Percentiles rank a stretch among this genome's conserved stretches.
Conservation (phyloP, 1,140 invertebrate species). For the Ips nitidus region DNA sequence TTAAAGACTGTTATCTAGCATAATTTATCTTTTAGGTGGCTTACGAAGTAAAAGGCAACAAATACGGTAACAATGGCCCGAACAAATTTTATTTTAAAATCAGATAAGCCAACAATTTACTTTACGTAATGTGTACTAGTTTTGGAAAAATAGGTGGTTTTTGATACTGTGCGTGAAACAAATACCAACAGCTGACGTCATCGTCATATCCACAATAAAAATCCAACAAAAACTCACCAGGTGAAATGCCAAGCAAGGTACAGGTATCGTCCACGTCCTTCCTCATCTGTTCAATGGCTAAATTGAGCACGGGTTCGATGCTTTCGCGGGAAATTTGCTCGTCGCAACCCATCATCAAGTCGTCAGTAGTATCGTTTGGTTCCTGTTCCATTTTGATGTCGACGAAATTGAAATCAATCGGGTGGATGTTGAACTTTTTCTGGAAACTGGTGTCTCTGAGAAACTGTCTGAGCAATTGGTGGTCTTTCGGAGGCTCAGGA, state of each 20-base stretch:
- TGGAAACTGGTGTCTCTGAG: slow-evolving; percentile 81
- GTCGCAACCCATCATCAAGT: slow-evolving; percentile 56
- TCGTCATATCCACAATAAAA: too few relatives aligned
- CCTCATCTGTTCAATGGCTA: slow-evolving; percentile 83
- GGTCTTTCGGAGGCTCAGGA: slow-evolving; percentile 60
- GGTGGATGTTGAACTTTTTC: slow-evolving; percentile 76
- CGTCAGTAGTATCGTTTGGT: slow-evolving; percentile 51
- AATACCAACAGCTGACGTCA: too few relatives aligned
- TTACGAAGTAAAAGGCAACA: too few relatives aligned
- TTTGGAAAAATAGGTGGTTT: too few relatives aligned
- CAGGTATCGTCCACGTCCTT: slow-evolving; percentile 84
- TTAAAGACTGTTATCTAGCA: too few relatives aligned
- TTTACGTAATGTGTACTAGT: too few relatives aligned
- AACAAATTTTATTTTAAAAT: too few relatives aligned
- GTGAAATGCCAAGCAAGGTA: slow-evolving; percentile 79
- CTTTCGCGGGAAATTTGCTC: slow-evolving; percentile 68
- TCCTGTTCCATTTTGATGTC: slow-evolving; percentile 61
- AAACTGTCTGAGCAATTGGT: slow-evolving; percentile 77
- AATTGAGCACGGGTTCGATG: slow-evolving; percentile 79
- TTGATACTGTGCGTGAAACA: too few relatives aligned
- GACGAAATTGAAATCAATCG: slow-evolving; percentile 66
- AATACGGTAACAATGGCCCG: too few relatives aligned
- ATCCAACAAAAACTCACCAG: slow-evolving; percentile 63
- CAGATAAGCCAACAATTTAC: too few relatives aligned
- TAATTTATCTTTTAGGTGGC: too few relatives aligned